Evolutionary conservation across 2,888 invertebrate genomes (phyloP).

Genomic region (Dilophus febrilis): DNA sequence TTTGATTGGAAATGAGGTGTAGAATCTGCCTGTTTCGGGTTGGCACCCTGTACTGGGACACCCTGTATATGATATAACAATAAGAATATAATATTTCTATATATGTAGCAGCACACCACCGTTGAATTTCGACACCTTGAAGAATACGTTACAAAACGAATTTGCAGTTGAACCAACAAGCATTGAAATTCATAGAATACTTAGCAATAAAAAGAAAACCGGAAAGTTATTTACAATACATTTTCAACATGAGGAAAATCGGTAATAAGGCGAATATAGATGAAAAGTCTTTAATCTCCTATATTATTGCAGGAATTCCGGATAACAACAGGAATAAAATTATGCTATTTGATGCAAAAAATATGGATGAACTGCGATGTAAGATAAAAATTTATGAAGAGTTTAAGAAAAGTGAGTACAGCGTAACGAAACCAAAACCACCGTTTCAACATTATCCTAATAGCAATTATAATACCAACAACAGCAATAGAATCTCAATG

Average conservation of each 20-base stretch:
- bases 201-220: conserved; percentile 5
- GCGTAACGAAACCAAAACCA: not conserved
- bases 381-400: not conserved
- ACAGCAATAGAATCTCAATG: no score
- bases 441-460: not conserved
- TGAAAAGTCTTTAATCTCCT: conserved; percentile 7
- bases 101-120: no score
- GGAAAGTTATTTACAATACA: conserved; percentile 6
- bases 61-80: no score
- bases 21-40: no score
- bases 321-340: conserved; percentile 7
- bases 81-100: no score
- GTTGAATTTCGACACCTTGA: conserved; percentile 5
- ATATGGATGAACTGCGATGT: not conserved
- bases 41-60: no score
- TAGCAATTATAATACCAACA: not conserved
- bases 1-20: no score
- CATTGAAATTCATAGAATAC: conserved; percentile 6
- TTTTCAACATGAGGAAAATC: conserved; percentile 8
- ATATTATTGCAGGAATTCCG: conserved; percentile 6
- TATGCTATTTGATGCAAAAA: conserved; percentile 1
- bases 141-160: conserved; percentile 3
- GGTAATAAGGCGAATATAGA: conserved; percentile 6
- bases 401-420: not conserved
- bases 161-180: conserved; percentile 4